A percentile compares a stretch with the other conserved stretches of the same genome.
Conservation (phyloP, 2,113 vertebrate species). For the Saccopteryx leptura region DNA sequence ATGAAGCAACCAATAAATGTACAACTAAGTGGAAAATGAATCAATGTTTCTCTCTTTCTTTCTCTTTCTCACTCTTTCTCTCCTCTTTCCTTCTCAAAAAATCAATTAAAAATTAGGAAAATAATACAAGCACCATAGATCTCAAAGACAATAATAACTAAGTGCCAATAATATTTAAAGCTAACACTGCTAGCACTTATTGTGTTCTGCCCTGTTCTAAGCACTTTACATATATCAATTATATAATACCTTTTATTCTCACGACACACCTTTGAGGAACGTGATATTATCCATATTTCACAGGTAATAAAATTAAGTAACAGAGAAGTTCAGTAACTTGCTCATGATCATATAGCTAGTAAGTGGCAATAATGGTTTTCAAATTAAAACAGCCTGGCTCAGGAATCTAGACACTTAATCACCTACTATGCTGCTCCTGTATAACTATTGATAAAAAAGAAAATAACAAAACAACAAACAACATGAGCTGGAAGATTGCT, state of each 20-base stretch:
- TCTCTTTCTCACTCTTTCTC: too few relatives aligned
- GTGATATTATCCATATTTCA: neutral
- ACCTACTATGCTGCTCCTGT: neutral
- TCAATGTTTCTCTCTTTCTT: too few relatives aligned
- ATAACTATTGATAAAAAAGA: neutral
- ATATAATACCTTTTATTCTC: neutral
- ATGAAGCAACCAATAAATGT: too few relatives aligned
- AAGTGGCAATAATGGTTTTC: neutral
- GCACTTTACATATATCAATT: neutral
- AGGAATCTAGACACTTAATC: neutral
- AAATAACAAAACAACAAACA: neutral
- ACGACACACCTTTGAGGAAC: neutral
- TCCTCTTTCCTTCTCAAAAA: too few relatives aligned
- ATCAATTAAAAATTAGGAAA: too few relatives aligned
- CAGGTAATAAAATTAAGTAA: neutral
- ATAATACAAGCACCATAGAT: neutral
- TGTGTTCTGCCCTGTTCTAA: neutral
- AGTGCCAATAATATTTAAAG: neutral
- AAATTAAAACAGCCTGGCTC: neutral
- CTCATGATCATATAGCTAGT: neutral
- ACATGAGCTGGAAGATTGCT: neutral
- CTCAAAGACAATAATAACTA: neutral
- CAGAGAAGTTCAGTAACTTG: neutral
- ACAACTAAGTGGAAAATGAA: too few relatives aligned
- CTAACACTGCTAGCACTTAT: neutral